A percentile compares a stretch with the other conserved stretches of the same genome.
Conservation (phyloP, 2,888 invertebrate genomes). For the Coelinius sp. region DNA sequence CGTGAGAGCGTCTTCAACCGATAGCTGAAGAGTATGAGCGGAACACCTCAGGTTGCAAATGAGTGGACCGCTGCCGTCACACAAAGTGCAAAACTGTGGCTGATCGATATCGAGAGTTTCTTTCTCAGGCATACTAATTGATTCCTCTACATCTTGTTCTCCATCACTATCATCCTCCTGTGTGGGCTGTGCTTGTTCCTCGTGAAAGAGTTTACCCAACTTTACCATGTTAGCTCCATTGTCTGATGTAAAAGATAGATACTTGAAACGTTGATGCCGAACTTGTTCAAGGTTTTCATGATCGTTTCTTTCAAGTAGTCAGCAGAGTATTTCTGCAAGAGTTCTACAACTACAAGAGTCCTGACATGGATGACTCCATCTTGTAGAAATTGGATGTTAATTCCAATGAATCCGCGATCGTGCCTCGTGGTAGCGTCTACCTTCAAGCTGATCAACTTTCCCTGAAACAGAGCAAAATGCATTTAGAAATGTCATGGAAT, state of each 20-base stretch:
- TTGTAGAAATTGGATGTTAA: conserved; percentile 7
- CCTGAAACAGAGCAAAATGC: too few species aligned
- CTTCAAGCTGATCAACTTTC: conserved; percentile 6
- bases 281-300: background rate
- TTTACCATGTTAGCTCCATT: too few species aligned
- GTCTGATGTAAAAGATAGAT: conserved; percentile 13
- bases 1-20: background rate
- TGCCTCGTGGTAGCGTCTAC: background rate
- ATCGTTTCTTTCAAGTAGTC: background rate
- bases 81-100: background rate
- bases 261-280: background rate
- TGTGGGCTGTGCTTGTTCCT: background rate
- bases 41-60: background rate
- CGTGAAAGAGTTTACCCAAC: background rate
- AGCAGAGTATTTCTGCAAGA: background rate
- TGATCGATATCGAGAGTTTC: background rate
- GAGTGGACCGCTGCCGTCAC: background rate
- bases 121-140: background rate
- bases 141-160: background rate
- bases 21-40: conserved; percentile 16
- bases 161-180: background rate
- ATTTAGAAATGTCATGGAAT: too few species aligned
- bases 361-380: background rate
- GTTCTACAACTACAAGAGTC: conserved; percentile 1
- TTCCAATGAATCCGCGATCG: conserved; percentile 1